Evolutionary conservation across 2,888 invertebrate genomes (phyloP), one percentile per base, ranked within the genome.

Genomic region (Drosophila lacicola): DNA sequence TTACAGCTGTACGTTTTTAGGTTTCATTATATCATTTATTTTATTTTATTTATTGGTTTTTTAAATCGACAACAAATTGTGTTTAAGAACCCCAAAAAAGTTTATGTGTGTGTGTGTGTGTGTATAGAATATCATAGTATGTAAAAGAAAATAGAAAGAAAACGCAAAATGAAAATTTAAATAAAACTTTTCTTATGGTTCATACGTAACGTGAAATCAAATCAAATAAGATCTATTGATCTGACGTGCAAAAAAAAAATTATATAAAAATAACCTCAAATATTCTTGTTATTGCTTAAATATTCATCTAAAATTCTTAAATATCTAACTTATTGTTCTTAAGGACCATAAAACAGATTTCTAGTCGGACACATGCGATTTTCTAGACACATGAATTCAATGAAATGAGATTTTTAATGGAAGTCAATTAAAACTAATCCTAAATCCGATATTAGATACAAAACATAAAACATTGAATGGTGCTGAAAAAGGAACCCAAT

Each of bases 1-100:
- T 95, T 93, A 94, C 93, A 88, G 92, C 91, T 92, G 90, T 80
- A 76, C 71, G 46, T 64, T 64, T 67, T 70, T 39, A 19, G 49
- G 17, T 54, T 55, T n/a, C 11, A 17, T 14, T 54, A 17, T 39
- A 42, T n/a, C 21, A 55, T 46, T 64, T 41, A 25, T 73, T 19
- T n/a, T 56, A 19, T 47, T 46, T 25, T 34, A 53, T 45, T 61
- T 44, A 25, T 73, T 60, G 60, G 49, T 78, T 66, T 25, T 56
- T 51, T n/a, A 55, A 34, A 19, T 56, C 42, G 45, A 67, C 57
- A 74, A 54, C 68, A 67, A 66, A 76, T 60, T 70, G 55, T 74
- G 54, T 78, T 78, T 74, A 62, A 80, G 64, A 82, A 80, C 79
- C 70, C 80, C 65, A 64, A 50, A 57, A 57, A 29, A 65, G 51